A percentile compares a stretch with the other conserved stretches of the same genome.
Conservation (phyloP, 92 coral and sea anemone species). For the Palythoa grandiflora region DNA sequence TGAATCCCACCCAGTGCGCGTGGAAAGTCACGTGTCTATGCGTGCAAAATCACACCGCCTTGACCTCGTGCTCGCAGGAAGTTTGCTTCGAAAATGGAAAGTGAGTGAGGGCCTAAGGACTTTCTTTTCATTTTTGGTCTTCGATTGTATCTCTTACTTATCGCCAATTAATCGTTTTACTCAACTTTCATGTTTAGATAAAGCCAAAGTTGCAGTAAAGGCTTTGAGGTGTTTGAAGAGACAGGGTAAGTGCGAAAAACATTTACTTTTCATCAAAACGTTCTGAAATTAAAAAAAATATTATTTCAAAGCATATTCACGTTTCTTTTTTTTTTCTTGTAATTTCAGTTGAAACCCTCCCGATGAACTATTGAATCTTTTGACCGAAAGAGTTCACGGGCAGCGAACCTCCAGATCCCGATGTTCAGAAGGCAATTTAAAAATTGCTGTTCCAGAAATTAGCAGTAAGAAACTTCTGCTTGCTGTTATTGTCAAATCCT, state of each 20-base stretch:
- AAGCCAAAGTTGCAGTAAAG: neutral
- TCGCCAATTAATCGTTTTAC: neutral
- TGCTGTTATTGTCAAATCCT: neutral
- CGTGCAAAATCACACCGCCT: conserved; percentile 7
- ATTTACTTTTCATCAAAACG: neutral
- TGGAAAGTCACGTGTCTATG: neutral
- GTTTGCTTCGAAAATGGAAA: neutral
- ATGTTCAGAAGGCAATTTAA: neutral
- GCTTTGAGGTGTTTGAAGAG: neutral
- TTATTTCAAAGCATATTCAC: neutral
- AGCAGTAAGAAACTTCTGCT: conserved; percentile 18
- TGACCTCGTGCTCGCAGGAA: conserved; percentile 12
- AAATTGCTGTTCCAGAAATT: conserved; percentile 4
- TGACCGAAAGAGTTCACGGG: neutral
- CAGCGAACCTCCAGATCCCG: neutral
- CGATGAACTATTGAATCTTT: neutral
- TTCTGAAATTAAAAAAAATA: neutral
- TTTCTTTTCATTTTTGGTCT: conserved; percentile 15
- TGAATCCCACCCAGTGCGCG: conserved; percentile 22
- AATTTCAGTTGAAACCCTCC: conserved; percentile 8
- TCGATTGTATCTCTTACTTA: neutral
- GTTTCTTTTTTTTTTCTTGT: neutral
- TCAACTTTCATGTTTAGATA: conserved; percentile 1
- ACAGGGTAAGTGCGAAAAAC: conserved; percentile 11
- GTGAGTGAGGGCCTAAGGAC: neutral